A percentile compares a stretch with the other conserved stretches of the same genome.
phyloP scores from a whole-genome alignment of 2,797 vertebrate species.

The Coreius guichenoti region DNA sequence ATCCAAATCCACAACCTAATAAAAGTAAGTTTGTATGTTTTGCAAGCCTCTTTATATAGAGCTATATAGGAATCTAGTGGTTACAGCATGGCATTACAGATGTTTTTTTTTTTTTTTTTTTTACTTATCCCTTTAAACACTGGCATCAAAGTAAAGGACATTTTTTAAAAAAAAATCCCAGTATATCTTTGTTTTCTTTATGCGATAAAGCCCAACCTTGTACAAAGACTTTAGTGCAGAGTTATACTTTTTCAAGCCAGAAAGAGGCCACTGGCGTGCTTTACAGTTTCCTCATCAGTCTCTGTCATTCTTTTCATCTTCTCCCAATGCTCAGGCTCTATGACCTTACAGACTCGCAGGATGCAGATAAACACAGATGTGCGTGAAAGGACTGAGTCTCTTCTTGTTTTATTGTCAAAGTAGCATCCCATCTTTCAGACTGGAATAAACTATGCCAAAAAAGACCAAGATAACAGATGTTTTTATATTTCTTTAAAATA shows the following conservation, averaged over 20 bases:
- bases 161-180: background rate
- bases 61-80: background rate
- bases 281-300: constrained; percentile 23
- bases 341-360: constrained; percentile 20
- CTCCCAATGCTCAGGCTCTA: background rate
- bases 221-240: background rate
- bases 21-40: too few species aligned
- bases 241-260: background rate
- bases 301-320: constrained; percentile 21
- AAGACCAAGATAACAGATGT: constrained; percentile 19
- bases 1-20: too few species aligned
- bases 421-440: constrained; percentile 13
- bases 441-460: background rate
- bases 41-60: background rate
- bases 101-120: too few species aligned
- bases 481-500: background rate
- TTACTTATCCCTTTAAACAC: constrained; percentile 3
- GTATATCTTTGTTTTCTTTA: constrained; percentile 10
- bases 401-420: constrained; percentile 22
- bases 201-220: constrained; percentile 9
- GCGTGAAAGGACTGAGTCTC: constrained; percentile 12
- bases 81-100: background rate
- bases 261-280: constrained; percentile 23
- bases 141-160: background rate
- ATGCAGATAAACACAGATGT: constrained; percentile 44